phyloP scores from a whole-genome alignment of 35 echinoderm and acorn worm species.

The Strongylocentrotus purpuratus region DNA sequence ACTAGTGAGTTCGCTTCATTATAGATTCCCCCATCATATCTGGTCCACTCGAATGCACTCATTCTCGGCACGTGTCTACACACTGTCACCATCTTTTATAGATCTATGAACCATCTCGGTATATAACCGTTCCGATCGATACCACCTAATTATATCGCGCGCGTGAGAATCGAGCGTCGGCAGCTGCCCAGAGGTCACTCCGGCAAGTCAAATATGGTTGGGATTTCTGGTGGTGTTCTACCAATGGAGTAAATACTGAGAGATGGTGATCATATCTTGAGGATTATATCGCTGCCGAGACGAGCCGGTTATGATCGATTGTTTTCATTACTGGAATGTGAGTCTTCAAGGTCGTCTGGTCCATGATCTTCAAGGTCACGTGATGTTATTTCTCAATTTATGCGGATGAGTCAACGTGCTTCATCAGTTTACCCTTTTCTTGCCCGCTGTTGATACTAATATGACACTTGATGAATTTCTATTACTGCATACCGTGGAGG shows the following conservation, averaged over 20 bases:
- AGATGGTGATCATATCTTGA: background rate
- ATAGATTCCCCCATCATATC: background rate
- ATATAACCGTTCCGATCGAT: conserved; percentile 19
- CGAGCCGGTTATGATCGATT: background rate
- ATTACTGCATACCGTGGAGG: conserved; percentile 50
- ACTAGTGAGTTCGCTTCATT: background rate
- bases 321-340: conserved; percentile 16
- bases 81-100: conserved; percentile 4
- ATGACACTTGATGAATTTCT: conserved; percentile 67
- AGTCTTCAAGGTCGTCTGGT: conserved; percentile 6
- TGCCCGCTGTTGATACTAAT: background rate
- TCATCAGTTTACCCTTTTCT: background rate
- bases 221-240: background rate
- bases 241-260: background rate
- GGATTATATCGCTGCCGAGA: background rate
- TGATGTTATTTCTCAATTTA: background rate
- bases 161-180: background rate
- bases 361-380: background rate
- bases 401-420: background rate
- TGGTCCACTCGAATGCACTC: background rate
- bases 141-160: conserved; percentile 24
- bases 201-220: background rate
- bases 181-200: background rate
- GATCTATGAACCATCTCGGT: conserved; percentile 31
- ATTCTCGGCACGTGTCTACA: conserved; percentile 3